Evolutionary conservation across 2,888 invertebrate species (phyloP).

Genomic region (Nomada flava): DNA sequence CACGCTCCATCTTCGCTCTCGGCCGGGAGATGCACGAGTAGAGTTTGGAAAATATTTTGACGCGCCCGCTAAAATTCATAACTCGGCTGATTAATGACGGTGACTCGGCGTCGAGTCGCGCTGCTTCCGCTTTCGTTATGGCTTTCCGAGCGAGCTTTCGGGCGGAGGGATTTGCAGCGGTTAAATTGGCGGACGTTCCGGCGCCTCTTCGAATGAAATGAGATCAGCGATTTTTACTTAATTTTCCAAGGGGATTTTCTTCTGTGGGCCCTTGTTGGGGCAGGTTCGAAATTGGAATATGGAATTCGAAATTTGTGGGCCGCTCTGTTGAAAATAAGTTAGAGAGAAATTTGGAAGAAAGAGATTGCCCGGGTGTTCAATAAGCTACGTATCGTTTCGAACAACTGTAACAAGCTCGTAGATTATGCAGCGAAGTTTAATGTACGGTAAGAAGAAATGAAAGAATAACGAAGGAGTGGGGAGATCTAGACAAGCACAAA

Average conservation of each 20-base stretch:
- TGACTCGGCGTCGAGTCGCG: conserved; percentile 18
- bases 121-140: neutral
- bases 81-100: conserved; percentile 61
- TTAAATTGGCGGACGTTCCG: neutral
- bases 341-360: no score
- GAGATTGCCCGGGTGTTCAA: no score
- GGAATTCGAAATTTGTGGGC: no score
- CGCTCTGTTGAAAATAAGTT: no score
- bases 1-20: conserved; percentile 6
- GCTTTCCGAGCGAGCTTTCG: neutral
- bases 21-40: conserved; percentile 62
- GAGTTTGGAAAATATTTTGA: conserved; percentile 80
- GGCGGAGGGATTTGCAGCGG: neutral
- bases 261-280: no score
- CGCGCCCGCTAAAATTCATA: conserved; percentile 68
- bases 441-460: no score
- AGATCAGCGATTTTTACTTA: neutral
- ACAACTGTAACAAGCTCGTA: no score
- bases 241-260: neutral
- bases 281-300: no score
- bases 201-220: neutral
- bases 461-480: no score
- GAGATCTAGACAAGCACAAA: no score
- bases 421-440: no score
- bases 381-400: no score